phyloP scores from a whole-genome alignment of 2,113 vertebrate species.

The Etheostoma cragini region DNA sequence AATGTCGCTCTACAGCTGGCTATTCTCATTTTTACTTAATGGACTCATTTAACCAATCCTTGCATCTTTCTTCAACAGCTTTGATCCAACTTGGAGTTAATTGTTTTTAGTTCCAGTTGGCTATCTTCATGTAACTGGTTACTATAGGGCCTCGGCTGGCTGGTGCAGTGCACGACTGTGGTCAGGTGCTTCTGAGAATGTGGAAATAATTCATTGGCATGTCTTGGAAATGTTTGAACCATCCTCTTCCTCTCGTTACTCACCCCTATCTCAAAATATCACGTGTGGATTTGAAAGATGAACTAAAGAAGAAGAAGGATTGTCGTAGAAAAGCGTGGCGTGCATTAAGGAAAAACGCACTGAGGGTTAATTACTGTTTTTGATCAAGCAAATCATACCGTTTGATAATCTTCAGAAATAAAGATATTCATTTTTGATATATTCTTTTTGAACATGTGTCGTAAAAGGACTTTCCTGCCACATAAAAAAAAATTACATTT shows the following conservation, averaged over 20 bases:
- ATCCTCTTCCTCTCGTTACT: slow-evolving; percentile 63
- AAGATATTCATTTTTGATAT: not conserved
- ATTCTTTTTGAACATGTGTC: not conserved
- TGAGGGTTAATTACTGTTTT: slow-evolving; percentile 1
- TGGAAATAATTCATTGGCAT: slow-evolving; percentile 58
- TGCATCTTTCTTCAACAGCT: not conserved
- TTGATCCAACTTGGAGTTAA: slow-evolving; percentile 4
- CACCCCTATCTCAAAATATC: slow-evolving; percentile 54
- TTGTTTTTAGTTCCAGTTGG: slow-evolving; percentile 17
- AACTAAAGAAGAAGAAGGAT: not conserved
- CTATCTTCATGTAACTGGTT: slow-evolving; percentile 13
- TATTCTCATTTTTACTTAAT: not conserved
- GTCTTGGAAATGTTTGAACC: slow-evolving; percentile 64
- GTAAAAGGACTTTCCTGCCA: not conserved
- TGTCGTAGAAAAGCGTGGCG: not conserved
- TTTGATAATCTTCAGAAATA: not conserved
- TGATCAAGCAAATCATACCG: not conserved
- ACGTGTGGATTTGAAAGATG: slow-evolving; percentile 22
- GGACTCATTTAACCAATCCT: not conserved
- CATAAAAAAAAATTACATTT: not conserved
- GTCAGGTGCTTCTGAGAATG: slow-evolving; percentile 64
- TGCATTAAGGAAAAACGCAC: not conserved
- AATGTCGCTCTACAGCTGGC: not conserved
- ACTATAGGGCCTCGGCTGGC: slow-evolving; percentile 27
- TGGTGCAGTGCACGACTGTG: slow-evolving; percentile 16